Evolutionary conservation across 2,888 invertebrate species (phyloP).

Genomic region (Drosophila recens): DNA sequence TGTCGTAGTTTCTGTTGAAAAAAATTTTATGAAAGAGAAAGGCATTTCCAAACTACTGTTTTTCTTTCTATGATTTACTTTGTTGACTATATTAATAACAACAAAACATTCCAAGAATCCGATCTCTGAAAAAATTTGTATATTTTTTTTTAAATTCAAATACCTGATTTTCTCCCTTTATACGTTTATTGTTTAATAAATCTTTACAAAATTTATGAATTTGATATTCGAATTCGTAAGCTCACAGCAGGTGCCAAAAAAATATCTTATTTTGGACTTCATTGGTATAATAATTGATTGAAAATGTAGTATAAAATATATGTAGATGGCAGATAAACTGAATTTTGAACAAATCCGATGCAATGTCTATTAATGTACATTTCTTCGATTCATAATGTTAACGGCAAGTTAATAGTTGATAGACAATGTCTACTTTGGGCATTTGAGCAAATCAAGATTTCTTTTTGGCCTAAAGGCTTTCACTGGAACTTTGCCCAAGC

Average conservation of each 20-base stretch:
- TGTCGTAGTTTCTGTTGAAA: not conserved
- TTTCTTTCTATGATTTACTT: no score
- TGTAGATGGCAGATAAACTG: not conserved
- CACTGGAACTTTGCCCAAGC: conserved; percentile 4
- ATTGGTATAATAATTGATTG: not conserved
- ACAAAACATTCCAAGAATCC: no score
- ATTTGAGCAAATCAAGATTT: conserved; percentile 5
- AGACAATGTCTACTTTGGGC: not conserved
- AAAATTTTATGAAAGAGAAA: no score
- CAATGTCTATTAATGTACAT: not conserved
- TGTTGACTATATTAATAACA: no score
- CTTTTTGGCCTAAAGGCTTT: not conserved
- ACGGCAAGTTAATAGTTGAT: not conserved
- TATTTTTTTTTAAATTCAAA: no score
- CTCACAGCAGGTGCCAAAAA: not conserved
- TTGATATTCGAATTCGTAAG: not conserved
- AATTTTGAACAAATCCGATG: not conserved
- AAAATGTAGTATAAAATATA: not conserved
- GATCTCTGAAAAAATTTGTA: no score
- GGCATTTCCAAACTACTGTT: no score
- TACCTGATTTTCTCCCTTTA: no score
- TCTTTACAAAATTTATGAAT: no score
- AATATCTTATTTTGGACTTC: no score
- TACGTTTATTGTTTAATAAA: no score
- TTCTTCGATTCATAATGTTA: not conserved